Base-by-base conservation (phyloP, 37 sponge, comb jelly and placozoan species). In the Cladorhizidae sp. region DNA sequence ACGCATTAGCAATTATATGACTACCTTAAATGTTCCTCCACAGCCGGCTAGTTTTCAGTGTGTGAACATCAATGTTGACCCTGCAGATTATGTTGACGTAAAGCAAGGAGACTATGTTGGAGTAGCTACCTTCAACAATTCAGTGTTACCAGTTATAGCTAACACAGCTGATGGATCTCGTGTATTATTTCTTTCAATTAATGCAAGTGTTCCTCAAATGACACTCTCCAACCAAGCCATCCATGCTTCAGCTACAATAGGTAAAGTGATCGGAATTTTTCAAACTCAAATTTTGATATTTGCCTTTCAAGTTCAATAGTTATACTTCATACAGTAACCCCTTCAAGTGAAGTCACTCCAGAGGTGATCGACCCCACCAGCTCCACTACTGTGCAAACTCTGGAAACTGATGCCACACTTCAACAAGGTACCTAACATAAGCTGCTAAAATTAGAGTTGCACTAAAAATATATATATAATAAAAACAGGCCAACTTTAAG, bases 171-270 rank as follows among this genome's bases (percentile, higher is more conserved):
- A 65, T 45, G 49, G 49, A 45, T 45, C n/a, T n/a, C 5, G 49
- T 45, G 8, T 45, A 45, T 45, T 5, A 9, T 45, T 45, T 45
- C 5, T 45, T 45, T 9, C 5, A 9, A 9, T 9, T 12, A 45
- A 9, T 45, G 49, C 8, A 9, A 12, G 5, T 45, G 49, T 45
- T 12, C 49, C 49, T 45, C n/a, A 6, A 17, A 18, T 59, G 3
- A 5, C 3, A 28, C 18, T 59, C 6, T 59, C 61, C 12, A 59
- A 59, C 18, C 6, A 59, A 17, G 61, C 28, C 6, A 23, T 59
- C 61, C 61, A 59, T 59, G 61, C 12, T 23, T 17, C n/a, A 28
- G 61, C 61, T 59, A 59, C 61, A 28, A 59, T 59, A 59, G 61
- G 61, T 59, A 59, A 59, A 18, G n/a, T n/a, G n/a, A n/a, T n/a